Percentiles rank a stretch among this genome's conserved stretches.
These are phyloP conservation scores for Tenthredo notha DNA, from an alignment of 2,888 invertebrate species.

Conservation along the genomic window DNA sequence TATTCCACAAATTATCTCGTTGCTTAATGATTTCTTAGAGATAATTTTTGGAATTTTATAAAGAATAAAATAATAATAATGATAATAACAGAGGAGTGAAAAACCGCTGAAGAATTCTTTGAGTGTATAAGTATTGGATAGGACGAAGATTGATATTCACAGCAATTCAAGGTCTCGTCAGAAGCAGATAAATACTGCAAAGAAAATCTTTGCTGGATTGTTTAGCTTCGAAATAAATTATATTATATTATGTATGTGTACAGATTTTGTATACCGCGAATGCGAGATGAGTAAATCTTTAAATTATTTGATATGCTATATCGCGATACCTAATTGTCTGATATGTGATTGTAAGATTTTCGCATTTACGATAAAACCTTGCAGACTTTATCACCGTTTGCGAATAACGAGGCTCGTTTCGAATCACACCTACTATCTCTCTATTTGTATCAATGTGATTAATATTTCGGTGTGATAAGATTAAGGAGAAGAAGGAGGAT, in stretches of 20 bases:
- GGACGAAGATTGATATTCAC: not conserved
- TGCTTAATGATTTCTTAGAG: not conserved
- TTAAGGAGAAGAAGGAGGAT: not conserved
- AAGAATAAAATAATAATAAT: too few relatives aligned
- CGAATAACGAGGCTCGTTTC: conserved; percentile 25
- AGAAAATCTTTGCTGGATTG: not conserved
- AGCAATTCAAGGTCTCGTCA: not conserved
- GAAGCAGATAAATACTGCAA: not conserved
- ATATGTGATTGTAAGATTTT: not conserved
- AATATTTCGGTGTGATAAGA: not conserved
- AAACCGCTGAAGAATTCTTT: not conserved
- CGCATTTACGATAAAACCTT: not conserved
- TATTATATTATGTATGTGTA: not conserved
- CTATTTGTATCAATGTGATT: not conserved
- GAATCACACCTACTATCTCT: not conserved
- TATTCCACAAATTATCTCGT: not conserved
- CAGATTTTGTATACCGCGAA: conserved; percentile 14
- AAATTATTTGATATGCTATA: not conserved
- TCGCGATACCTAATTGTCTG: not conserved
- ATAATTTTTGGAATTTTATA: not conserved
- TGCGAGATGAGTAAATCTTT: not conserved
- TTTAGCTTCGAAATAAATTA: not conserved
- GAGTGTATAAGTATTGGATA: not conserved
- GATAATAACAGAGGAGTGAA: not conserved
- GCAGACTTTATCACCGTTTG: not conserved